Conservation (phyloP, 2,888 invertebrate genomes). For the Leucophenga montana region DNA sequence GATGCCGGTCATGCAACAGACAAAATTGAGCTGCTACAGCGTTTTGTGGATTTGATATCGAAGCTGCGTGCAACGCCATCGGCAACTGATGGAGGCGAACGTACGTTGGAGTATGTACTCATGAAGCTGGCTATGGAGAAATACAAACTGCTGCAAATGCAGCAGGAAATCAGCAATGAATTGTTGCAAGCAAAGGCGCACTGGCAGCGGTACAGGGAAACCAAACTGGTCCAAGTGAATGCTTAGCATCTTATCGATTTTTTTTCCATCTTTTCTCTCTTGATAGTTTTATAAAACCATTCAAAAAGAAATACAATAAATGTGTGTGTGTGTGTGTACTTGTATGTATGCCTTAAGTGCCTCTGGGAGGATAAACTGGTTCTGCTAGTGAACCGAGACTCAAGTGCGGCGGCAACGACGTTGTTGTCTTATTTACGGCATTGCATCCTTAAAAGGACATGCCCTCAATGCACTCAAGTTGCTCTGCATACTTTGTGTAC, state of each 20-base stretch:
- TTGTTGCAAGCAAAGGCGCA: slow-evolving; percentile 45
- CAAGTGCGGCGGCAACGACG: not conserved
- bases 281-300: not conserved
- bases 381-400: not conserved
- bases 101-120: slow-evolving; percentile 54
- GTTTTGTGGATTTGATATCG: slow-evolving; percentile 51
- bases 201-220: slow-evolving; percentile 50
- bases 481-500: no score
- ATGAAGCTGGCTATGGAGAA: slow-evolving; percentile 57
- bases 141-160: slow-evolving; percentile 44
- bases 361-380: no score
- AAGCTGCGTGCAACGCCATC: slow-evolving; percentile 44
- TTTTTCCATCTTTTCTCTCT: no score
- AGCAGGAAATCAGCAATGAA: slow-evolving; percentile 46
- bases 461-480: not conserved
- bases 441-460: slow-evolving; percentile 6
- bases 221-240: slow-evolving; percentile 49
- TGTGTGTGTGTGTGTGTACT: not conserved
- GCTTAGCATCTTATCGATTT: not conserved
- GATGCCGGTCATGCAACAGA: slow-evolving; percentile 25
- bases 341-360: not conserved
- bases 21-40: slow-evolving; percentile 49
- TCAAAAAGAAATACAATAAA: not conserved
- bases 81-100: slow-evolving; percentile 39
- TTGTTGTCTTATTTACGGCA: not conserved